Percentiles rank a stretch among this genome's conserved stretches.
These are phyloP conservation scores for Himalopsyche tibetana DNA, from an alignment of 2,888 invertebrate species.

Conservation along the genomic window DNA sequence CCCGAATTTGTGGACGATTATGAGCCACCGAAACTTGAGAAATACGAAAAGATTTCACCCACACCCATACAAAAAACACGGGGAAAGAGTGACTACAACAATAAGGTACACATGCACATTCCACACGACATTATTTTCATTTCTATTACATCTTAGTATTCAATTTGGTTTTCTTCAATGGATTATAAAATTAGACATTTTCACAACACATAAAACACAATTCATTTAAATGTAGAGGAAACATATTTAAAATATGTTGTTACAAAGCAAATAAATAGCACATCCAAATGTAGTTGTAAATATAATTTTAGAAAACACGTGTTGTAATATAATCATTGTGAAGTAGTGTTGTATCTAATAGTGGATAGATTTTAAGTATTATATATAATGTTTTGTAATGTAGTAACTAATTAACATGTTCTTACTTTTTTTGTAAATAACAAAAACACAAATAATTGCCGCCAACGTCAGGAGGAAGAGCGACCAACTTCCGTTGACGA, in stretches of 20 bases:
- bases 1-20: conserved; percentile 66
- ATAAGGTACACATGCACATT: background rate
- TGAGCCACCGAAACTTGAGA: conserved; percentile 67
- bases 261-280: too few species aligned
- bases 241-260: too few species aligned
- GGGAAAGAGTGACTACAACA: background rate
- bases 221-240: too few species aligned
- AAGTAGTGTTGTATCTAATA: background rate
- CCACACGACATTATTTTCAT: background rate
- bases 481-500: conserved; percentile 11
- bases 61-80: conserved; percentile 46
- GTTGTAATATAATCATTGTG: background rate
- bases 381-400: background rate
- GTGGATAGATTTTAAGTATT: background rate
- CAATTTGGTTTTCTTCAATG: too few species aligned
- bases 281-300: background rate
- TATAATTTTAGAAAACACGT: background rate
- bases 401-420: background rate
- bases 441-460: conserved; percentile 18
- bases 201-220: too few species aligned
- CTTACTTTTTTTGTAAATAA: conserved; percentile 26
- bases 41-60: conserved; percentile 60
- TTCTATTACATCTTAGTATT: too few species aligned
- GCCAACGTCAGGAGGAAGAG: background rate
- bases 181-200: too few species aligned